These are phyloP conservation scores for Oceanodroma tethys DNA, from an alignment of 2,113 vertebrate species.

Conservation along the genomic window DNA sequence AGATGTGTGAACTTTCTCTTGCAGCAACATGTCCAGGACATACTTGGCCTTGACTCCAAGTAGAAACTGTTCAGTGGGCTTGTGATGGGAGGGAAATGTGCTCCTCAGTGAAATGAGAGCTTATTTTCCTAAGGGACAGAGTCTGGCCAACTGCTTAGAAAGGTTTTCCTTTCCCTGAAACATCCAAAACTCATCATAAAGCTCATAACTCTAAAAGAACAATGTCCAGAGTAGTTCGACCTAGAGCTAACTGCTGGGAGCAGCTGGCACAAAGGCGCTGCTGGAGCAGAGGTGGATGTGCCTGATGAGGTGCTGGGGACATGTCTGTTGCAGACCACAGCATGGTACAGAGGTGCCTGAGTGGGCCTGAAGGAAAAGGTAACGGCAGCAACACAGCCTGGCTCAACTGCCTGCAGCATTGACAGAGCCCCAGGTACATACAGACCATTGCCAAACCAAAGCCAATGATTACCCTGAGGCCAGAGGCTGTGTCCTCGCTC, in stretches of 20 bases:
- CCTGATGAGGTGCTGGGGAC: background rate
- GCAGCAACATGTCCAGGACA: too few species aligned
- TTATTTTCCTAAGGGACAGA: background rate
- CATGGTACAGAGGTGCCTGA: background rate
- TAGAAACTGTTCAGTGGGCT: background rate
- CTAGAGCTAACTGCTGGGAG: background rate
- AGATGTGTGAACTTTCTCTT: background rate
- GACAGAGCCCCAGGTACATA: background rate
- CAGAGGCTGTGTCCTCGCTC: too few species aligned
- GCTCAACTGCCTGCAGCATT: background rate
- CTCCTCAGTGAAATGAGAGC: background rate
- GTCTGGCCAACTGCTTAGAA: background rate
- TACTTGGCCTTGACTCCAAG: background rate
- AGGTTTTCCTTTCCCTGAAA: background rate
- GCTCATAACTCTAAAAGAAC: background rate
- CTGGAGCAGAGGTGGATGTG: background rate
- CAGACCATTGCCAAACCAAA: background rate
- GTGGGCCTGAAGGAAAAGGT: background rate
- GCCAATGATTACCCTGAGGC: rapidly evolving
- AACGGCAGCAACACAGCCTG: background rate
- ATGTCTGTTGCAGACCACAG: background rate
- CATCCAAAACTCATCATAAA: background rate
- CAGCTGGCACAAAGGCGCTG: too few species aligned
- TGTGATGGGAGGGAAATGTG: background rate
- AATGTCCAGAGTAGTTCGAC: background rate